These are phyloP conservation scores for Liodrosophila aerea DNA, from an alignment of 2,888 invertebrate species.

Conservation along the genomic window DNA sequence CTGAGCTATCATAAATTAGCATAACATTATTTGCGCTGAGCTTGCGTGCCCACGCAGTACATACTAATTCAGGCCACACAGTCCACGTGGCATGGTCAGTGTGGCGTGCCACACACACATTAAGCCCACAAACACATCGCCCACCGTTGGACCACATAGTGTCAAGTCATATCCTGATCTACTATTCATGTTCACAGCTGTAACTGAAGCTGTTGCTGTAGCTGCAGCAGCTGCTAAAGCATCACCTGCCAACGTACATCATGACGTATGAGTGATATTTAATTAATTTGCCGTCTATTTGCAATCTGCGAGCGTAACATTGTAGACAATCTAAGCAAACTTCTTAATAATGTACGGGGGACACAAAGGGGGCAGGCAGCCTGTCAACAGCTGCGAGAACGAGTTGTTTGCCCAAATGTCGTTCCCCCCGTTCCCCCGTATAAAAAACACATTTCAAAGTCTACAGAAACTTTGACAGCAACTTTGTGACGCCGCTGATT, in stretches of 20 bases:
- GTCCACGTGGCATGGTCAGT: constrained; percentile 12
- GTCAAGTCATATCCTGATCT: constrained; percentile 4
- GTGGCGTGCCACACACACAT: constrained; percentile 28
- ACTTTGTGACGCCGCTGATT: constrained; percentile 47
- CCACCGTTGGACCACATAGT: constrained; percentile 11
- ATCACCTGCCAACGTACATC: constrained; percentile 4
- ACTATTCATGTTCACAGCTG: constrained; percentile 14
- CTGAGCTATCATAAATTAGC: not conserved
- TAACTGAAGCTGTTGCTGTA: not conserved
- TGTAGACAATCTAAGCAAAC: constrained; percentile 28
- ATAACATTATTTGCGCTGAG: constrained; percentile 4
- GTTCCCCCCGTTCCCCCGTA: not conserved
- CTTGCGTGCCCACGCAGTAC: constrained; percentile 4
- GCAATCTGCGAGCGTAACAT: constrained; percentile 26
- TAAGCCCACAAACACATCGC: constrained; percentile 5
- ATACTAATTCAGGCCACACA: constrained; percentile 3
- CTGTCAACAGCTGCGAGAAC: constrained; percentile 31
- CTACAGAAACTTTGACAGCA: constrained; percentile 50
- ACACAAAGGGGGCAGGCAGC: not conserved
- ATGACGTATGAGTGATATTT: constrained; percentile 66
- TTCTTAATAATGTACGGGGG: not conserved
- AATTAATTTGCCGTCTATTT: constrained; percentile 59
- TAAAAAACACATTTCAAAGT: constrained; percentile 32
- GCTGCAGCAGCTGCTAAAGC: not conserved
- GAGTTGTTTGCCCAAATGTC: constrained; percentile 31